Conservation (phyloP, 2,113 vertebrate genomes). For the Dascyllus trimaculatus region DNA sequence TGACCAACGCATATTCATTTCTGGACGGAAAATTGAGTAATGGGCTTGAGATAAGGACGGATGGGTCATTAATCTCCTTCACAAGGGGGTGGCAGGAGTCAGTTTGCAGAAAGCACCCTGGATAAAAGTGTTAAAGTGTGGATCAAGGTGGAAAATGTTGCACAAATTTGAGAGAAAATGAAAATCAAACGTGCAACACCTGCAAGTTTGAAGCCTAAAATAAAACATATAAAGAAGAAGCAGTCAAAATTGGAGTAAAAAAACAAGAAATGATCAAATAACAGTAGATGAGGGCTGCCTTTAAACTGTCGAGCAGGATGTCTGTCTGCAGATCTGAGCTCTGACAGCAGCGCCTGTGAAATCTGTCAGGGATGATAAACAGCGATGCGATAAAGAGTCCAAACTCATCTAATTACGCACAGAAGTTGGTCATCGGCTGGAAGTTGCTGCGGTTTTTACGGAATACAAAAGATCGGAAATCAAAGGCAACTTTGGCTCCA, state of each 20-base stretch:
- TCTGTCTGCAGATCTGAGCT: constrained; percentile 4
- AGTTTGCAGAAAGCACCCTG: constrained; percentile 4
- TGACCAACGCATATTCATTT: constrained; percentile 56
- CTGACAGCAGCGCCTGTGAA: constrained; percentile 11
- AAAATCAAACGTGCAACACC: background rate
- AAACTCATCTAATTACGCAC: background rate
- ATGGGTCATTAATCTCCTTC: constrained; percentile 46
- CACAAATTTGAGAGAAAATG: background rate
- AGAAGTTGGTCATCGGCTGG: background rate
- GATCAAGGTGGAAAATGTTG: background rate
- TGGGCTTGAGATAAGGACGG: constrained; percentile 28
- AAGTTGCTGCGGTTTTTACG: constrained; percentile 24
- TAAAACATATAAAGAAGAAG: background rate
- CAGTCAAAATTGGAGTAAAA: too few species aligned
- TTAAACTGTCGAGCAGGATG: background rate
- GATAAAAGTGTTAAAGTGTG: background rate
- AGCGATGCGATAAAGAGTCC: background rate
- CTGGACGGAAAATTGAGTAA: constrained; percentile 32
- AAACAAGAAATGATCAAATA: background rate
- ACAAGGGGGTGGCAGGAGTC: background rate
- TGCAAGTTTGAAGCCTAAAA: background rate
- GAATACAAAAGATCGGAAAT: background rate
- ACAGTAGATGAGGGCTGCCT: background rate
- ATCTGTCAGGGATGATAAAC: constrained; percentile 12
- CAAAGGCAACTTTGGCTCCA: constrained; percentile 64